phyloP scores from a whole-genome alignment of 2,888 invertebrate genomes.

The Cantharis flavilabris region DNA sequence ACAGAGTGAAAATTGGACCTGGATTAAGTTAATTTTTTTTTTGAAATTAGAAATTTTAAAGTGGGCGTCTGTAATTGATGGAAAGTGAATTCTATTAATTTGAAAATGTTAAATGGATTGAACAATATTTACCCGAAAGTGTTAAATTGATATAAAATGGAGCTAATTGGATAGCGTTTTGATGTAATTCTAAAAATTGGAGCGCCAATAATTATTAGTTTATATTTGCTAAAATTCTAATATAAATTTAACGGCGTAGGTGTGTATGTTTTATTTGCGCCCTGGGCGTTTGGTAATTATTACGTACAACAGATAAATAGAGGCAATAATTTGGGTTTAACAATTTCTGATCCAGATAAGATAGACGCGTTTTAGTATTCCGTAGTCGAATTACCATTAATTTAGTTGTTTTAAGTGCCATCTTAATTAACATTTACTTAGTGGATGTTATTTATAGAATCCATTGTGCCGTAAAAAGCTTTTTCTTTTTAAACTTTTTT shows the following conservation, averaged over 20 bases:
- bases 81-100: not conserved
- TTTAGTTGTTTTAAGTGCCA: not conserved
- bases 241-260: not conserved
- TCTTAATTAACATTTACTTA: slow-evolving; percentile 10
- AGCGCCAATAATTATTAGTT: not conserved
- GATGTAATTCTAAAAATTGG: not conserved
- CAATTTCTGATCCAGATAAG: not conserved
- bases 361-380: not conserved
- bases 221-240: not conserved
- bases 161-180: not conserved
- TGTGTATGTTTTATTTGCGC: not conserved
- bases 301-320: not conserved
- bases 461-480: not conserved
- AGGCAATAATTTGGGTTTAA: not conserved
- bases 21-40: not conserved
- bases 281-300: not conserved
- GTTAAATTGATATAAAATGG: not conserved
- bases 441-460: slow-evolving; percentile 6
- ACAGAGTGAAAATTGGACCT: too few species aligned
- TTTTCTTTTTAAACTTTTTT: not conserved
- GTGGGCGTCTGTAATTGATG: not conserved
- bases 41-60: not conserved
- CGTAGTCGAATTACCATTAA: not conserved
- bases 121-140: not conserved
- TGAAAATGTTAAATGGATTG: not conserved